Evolutionary conservation across 1,140 invertebrate species (phyloP).

Genomic region (Drosophila pseudoobscura): DNA sequence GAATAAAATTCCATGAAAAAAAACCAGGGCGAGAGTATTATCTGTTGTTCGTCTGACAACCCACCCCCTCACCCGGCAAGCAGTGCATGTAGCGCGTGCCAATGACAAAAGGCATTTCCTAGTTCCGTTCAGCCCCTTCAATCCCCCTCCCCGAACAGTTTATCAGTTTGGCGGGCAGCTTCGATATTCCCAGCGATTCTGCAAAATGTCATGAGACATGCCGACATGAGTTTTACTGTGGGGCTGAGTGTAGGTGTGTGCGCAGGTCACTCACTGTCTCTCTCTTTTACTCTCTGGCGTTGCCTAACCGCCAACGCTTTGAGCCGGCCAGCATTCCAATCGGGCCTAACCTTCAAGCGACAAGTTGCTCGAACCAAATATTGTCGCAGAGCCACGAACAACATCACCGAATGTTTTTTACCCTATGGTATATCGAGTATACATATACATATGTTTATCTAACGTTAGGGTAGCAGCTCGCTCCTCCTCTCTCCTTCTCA

Average conservation of each 20-base stretch:
- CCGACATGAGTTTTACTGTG: constrained; percentile 25
- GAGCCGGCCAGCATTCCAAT: constrained; percentile 48
- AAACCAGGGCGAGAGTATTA: no score
- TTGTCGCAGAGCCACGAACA: constrained; percentile 30
- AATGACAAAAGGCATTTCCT: constrained; percentile 47
- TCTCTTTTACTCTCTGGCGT: constrained; percentile 11
- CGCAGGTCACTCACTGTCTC: constrained; percentile 11
- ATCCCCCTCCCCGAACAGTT: constrained; percentile 31
- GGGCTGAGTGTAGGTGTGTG: constrained; percentile 37
- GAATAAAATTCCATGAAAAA: no score
- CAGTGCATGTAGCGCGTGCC: constrained; percentile 46
- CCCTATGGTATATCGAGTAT: not conserved
- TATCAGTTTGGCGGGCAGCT: constrained; percentile 24
- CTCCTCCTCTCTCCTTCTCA: constrained; percentile 22
- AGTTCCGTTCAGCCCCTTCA: constrained; percentile 33
- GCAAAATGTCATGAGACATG: constrained; percentile 49
- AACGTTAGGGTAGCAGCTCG: constrained; percentile 6
- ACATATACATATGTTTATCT: not conserved
- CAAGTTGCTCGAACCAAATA: constrained; percentile 50
- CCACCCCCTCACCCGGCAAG: no score
- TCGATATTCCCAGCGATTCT: constrained; percentile 33
- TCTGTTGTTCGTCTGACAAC: no score
- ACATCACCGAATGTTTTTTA: constrained; percentile 5
- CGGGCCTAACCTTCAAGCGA: constrained; percentile 52
- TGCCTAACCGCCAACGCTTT: constrained; percentile 46